These are phyloP conservation scores for Andrena bucephala DNA, from an alignment of 2,888 invertebrate species.

Conservation along the genomic window DNA sequence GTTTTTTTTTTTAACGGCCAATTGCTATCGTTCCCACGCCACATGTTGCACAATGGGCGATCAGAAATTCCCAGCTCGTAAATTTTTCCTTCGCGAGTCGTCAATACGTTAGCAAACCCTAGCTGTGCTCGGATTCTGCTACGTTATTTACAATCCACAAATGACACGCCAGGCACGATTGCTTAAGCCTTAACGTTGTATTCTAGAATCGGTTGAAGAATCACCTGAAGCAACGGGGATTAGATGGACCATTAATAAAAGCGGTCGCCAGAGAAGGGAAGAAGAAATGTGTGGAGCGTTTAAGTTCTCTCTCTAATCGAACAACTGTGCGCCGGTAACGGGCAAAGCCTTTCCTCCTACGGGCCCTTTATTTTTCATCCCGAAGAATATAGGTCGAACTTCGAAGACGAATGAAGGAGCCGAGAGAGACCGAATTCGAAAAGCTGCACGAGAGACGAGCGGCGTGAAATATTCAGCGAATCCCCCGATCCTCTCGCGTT, in stretches of 20 bases:
- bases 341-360: not conserved
- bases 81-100: not conserved
- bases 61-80: not conserved
- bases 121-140: not conserved
- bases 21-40: not conserved
- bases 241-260: constrained; percentile 13
- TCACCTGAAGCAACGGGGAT: not conserved
- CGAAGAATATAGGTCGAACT: constrained; percentile 25
- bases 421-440: constrained; percentile 39
- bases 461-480: constrained; percentile 50
- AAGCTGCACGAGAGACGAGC: constrained; percentile 11
- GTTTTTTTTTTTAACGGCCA: not conserved
- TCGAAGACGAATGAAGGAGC: constrained; percentile 36
- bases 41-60: not conserved
- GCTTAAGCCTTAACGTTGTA: too few species aligned
- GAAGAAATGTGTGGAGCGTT: not conserved
- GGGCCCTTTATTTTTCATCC: constrained; percentile 5
- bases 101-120: not conserved
- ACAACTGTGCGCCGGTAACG: not conserved
- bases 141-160: not conserved
- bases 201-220: too few species aligned
- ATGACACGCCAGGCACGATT: too few species aligned
- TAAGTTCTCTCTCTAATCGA: constrained; percentile 14
- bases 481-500: constrained; percentile 27
- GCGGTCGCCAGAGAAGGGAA: not conserved